These are phyloP conservation scores for Lerema accius DNA, from an alignment of 1,140 invertebrate species.

Conservation along the genomic window DNA sequence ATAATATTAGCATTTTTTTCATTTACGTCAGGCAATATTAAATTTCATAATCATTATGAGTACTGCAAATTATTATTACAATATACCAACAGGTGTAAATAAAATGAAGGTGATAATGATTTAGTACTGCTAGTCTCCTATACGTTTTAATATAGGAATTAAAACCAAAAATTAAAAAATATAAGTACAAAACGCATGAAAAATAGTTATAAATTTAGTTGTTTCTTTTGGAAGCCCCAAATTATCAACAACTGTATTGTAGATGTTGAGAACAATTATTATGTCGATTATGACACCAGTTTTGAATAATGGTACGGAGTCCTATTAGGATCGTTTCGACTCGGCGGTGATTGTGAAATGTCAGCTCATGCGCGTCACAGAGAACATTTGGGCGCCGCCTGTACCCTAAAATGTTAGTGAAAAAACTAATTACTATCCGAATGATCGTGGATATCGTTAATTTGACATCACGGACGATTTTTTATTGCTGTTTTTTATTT, in stretches of 20 bases:
- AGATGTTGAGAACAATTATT: too few species aligned
- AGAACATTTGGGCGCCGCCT: conserved; percentile 75
- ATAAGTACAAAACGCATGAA: neutral
- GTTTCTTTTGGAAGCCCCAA: neutral
- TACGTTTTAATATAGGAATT: too few species aligned
- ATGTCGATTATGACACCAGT: too few species aligned
- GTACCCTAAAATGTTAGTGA: conserved; percentile 79
- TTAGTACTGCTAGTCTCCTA: neutral
- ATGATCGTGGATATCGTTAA: neutral
- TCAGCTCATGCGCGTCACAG: conserved; percentile 71
- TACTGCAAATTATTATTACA: neutral
- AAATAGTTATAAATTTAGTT: neutral
- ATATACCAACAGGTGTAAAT: neutral
- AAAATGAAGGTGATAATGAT: neutral
- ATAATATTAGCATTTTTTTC: too few species aligned
- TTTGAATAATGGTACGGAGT: neutral
- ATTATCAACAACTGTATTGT: neutral
- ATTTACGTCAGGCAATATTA: too few species aligned
- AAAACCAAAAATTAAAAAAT: neutral
- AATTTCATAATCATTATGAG: neutral
- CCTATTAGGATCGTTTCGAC: conserved; percentile 11
- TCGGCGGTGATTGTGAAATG: conserved; percentile 37
- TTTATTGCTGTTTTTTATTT: neutral
- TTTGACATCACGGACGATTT: conserved; percentile 1
- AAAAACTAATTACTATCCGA: conserved; percentile 33